Evolutionary conservation across 2,113 vertebrate genomes (phyloP).

Genomic region (Carassius auratus): DNA sequence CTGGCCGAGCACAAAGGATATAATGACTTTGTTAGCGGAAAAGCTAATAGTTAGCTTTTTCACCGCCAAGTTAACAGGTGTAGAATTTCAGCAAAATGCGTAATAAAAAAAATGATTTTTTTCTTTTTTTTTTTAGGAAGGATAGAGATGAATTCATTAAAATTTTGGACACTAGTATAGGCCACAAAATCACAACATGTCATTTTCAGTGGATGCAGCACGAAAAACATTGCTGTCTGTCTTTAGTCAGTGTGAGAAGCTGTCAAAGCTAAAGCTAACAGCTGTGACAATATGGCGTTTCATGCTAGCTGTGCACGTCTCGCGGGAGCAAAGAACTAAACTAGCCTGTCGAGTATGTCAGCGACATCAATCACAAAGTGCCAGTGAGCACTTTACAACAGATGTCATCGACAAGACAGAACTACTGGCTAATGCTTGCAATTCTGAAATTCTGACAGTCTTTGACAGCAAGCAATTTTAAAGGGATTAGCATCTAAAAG

Average conservation of each 20-base stretch:
- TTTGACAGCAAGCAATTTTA: constrained; percentile 40
- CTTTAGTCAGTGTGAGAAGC: constrained; percentile 23
- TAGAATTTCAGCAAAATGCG: not conserved
- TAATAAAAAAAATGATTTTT: not conserved
- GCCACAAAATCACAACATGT: not conserved
- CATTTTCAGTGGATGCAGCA: not conserved
- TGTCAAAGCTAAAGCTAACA: constrained; percentile 53
- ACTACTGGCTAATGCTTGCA: constrained; percentile 31
- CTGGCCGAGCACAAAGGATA: constrained; percentile 20
- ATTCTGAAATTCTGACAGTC: not conserved
- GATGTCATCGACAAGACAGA: constrained; percentile 38
- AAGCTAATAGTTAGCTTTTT: constrained; percentile 31
- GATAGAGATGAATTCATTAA: not conserved
- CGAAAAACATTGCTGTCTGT: constrained; percentile 4
- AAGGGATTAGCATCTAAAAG: constrained; percentile 33
- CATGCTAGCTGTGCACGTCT: constrained; percentile 31
- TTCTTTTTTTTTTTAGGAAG: not conserved
- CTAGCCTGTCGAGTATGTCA: constrained; percentile 36
- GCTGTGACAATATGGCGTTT: constrained; percentile 53
- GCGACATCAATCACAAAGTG: constrained; percentile 44
- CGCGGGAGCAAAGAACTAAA: constrained; percentile 33
- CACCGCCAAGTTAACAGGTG: constrained; percentile 29
- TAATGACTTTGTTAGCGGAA: constrained; percentile 36
- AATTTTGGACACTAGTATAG: not conserved
- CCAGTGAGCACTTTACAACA: constrained; percentile 32